Base-by-base conservation (phyloP, 2,113 vertebrate species). In the Callospermophilus lateralis region DNA sequence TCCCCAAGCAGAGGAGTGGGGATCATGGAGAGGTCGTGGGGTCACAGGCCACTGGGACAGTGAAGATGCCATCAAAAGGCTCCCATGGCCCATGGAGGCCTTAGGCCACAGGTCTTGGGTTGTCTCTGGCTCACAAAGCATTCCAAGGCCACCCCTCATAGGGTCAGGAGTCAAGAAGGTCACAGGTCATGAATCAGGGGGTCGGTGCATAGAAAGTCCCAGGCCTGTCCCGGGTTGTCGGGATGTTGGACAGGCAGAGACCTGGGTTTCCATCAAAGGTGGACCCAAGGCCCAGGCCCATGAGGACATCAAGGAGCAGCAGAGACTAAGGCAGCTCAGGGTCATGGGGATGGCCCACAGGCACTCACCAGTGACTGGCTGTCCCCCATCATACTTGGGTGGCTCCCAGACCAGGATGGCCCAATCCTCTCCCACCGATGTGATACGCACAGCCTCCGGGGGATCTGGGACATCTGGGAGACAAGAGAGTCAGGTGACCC, bases 401-500 rank as follows among this genome's bases (percentile, higher is more conserved):
- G 98, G 98, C 3, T 99, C 99, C 99, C 99, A 99, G 67, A 98
- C 97, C 91, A 99, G 97, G 32, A 97, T 97, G 94, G 99, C 99
- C 90, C 97, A 98, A 80, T 99, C 99, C 95, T 99, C 99, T 80
- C 99, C 99, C 39, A 99, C 99, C 0, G 98, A 99, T 61, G 98
- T 98, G 96, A 99, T 99, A 10, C 97, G 99, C 84, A 99, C 99
- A 0, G 99, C 98, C 98, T 99, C 99, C 0, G 99, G 99, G 91
- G 99, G 98, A 89, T 99, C 98, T 0, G 99, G 99, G 65, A 99
- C 99, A 97, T 99, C 99, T 99, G 9, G 58, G 58, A 42, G 79
- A 65, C 88, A 4, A 67, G 51, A 61, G 19, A 78, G 55, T 95
- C 84, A 84, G 78, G 45, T 9, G 45, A 10, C 1, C 45, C 77